A percentile compares a stretch with the other conserved stretches of the same genome.
Evolutionary conservation across 2,888 invertebrate genomes (phyloP).

Genomic region (Dasysyrphus albostriatus): DNA sequence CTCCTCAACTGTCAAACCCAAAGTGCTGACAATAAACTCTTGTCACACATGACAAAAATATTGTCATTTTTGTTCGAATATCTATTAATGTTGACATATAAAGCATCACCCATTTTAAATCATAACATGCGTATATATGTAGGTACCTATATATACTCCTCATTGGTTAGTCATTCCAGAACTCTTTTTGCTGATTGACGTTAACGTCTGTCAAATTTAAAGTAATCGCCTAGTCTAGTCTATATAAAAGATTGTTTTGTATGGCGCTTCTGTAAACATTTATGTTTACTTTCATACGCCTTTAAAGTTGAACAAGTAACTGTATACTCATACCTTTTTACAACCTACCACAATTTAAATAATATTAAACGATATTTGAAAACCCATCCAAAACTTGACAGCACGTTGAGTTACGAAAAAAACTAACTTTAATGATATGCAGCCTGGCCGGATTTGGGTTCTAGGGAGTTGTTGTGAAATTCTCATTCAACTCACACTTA

Average conservation of each 20-base stretch:
- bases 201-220: constrained; percentile 44
- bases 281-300: background rate
- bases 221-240: constrained; percentile 54
- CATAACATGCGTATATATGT: background rate
- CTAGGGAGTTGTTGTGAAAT: constrained; percentile 21
- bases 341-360: constrained; percentile 62
- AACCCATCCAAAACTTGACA: constrained; percentile 48
- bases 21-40: constrained; percentile 23
- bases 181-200: background rate
- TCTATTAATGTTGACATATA: constrained; percentile 45
- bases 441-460: constrained; percentile 49
- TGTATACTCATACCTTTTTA: background rate
- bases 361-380: constrained; percentile 18
- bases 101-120: constrained; percentile 48
- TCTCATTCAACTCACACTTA: constrained; percentile 67
- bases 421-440: constrained; percentile 54
- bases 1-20: constrained; percentile 16
- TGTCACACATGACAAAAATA: constrained; percentile 33
- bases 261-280: constrained; percentile 37
- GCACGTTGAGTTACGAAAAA: constrained; percentile 30
- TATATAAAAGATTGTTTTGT: constrained; percentile 2
- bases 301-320: background rate
- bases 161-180: constrained; percentile 55
- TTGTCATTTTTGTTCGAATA: constrained; percentile 31
- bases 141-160: background rate